Conservation (phyloP, 2,888 invertebrate species). For the Entomobrya proxima region DNA sequence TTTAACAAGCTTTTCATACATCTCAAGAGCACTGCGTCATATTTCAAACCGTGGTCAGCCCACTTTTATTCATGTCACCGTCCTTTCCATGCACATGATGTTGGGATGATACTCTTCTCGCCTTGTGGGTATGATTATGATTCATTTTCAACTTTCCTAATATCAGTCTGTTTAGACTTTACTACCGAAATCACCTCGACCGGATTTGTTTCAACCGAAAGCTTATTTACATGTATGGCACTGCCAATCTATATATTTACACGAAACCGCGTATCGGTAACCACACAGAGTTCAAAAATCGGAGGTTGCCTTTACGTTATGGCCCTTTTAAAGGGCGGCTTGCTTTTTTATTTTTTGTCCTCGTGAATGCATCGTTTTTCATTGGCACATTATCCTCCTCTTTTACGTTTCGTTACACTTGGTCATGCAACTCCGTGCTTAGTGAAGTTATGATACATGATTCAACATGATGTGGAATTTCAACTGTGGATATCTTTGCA, state of each 20-base stretch:
- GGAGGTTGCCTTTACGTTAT: conserved; percentile 54
- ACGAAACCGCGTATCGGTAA: background rate
- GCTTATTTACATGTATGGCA: no score
- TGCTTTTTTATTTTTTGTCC: conserved; percentile 28
- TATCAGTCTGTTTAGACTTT: conserved; percentile 29
- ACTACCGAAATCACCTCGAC: background rate
- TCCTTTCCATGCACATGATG: conserved; percentile 37
- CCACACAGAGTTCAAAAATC: conserved; percentile 20
- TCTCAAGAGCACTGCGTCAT: conserved; percentile 70
- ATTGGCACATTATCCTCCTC: conserved; percentile 39
- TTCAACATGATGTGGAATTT: no score
- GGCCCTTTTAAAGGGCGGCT: conserved; percentile 58
- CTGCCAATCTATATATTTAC: conserved; percentile 9
- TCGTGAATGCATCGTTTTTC: conserved; percentile 25
- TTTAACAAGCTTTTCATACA: conserved; percentile 63
- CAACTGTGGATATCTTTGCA: background rate
- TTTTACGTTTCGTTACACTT: conserved; percentile 61
- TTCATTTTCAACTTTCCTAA: conserved; percentile 21
- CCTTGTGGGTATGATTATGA: conserved; percentile 13
- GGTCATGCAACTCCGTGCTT: conserved; percentile 40
- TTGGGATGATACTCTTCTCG: conserved; percentile 2
- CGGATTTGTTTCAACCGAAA: conserved; percentile 31
- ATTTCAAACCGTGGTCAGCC: conserved; percentile 71
- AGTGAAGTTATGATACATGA: background rate
- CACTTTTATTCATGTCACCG: conserved; percentile 71